Evolutionary conservation across 2,888 invertebrate genomes (phyloP).

Genomic region (Malthinus seriepunctatus): DNA sequence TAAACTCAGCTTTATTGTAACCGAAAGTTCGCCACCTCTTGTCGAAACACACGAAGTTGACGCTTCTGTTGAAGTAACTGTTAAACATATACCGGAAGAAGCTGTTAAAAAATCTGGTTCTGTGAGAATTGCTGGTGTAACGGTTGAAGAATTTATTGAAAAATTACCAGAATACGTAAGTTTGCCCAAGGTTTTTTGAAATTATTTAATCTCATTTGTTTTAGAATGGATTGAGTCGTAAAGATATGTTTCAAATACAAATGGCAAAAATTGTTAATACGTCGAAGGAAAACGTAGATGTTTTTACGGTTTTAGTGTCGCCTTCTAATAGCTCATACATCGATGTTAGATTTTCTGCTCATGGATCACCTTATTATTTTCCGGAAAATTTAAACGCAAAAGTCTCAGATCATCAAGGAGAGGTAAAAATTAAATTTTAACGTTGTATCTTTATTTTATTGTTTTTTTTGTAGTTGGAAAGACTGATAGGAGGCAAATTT

Average conservation of each 20-base stretch:
- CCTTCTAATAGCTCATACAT: slow-evolving; percentile 66
- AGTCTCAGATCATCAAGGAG: slow-evolving; percentile 71
- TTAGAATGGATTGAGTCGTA: slow-evolving; percentile 67
- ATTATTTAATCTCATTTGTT: slow-evolving; percentile 12
- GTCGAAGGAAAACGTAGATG: slow-evolving; percentile 82
- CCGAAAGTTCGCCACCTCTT: slow-evolving; percentile 64
- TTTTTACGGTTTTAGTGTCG: slow-evolving; percentile 86
- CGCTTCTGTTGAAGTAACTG: slow-evolving; percentile 84
- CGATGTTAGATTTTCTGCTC: slow-evolving; percentile 90
- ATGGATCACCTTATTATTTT: slow-evolving; percentile 91
- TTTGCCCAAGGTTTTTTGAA: slow-evolving; percentile 22
- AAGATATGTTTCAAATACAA: slow-evolving; percentile 64
- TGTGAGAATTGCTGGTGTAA: slow-evolving; percentile 78
- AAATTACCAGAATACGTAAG: slow-evolving; percentile 57
- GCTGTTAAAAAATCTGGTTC: slow-evolving; percentile 93
- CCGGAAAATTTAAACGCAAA: slow-evolving; percentile 87
- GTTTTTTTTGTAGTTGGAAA: slow-evolving; percentile 61
- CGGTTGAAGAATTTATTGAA: slow-evolving; percentile 84
- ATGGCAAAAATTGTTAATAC: slow-evolving; percentile 76
- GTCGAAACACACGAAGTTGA: slow-evolving; percentile 71
- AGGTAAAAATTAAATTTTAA: slow-evolving; percentile 53
- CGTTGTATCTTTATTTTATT: slow-evolving; percentile 11
- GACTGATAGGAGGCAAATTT: slow-evolving; percentile 72
- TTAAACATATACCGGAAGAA: slow-evolving; percentile 87
- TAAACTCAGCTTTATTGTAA: slow-evolving; percentile 72